A percentile compares a stretch with the other conserved stretches of the same genome.
These are phyloP conservation scores for Chaetodon trifascialis DNA, from an alignment of 2,113 vertebrate species.

Conservation along the genomic window DNA sequence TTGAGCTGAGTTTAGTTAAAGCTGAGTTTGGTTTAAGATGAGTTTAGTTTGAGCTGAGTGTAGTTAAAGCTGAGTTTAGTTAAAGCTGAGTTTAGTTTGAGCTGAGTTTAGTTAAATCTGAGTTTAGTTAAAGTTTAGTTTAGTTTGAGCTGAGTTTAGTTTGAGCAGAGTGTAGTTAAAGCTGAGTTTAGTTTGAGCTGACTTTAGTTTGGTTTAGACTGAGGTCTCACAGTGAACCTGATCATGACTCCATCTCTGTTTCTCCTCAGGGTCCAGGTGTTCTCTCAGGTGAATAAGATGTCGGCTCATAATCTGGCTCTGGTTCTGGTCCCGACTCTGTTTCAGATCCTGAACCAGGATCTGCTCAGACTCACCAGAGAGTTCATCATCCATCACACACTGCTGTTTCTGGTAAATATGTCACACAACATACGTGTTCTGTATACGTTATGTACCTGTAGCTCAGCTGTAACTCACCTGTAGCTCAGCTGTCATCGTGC, in stretches of 20 bases:
- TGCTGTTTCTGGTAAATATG: slow-evolving; percentile 79
- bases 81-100: too few species aligned
- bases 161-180: too few species aligned
- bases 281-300: slow-evolving; percentile 83
- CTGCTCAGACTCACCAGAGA: slow-evolving; percentile 79
- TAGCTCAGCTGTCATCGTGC: not conserved
- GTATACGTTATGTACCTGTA: not conserved
- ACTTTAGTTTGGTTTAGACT: too few species aligned
- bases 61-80: too few species aligned
- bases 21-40: too few species aligned
- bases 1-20: too few species aligned
- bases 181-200: too few species aligned
- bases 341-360: slow-evolving; percentile 76
- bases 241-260: not conserved
- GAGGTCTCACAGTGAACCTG: not conserved
- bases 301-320: slow-evolving; percentile 83
- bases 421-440: too few species aligned
- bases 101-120: too few species aligned
- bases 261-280: slow-evolving; percentile 80
- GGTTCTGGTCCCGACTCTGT: slow-evolving; percentile 82
- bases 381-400: slow-evolving; percentile 81
- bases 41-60: too few species aligned
- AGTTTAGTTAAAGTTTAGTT: too few species aligned
- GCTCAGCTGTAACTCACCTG: not conserved
- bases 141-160: too few species aligned